Conservation (phyloP, 1,140 invertebrate genomes). For the Bombus waltoni region DNA sequence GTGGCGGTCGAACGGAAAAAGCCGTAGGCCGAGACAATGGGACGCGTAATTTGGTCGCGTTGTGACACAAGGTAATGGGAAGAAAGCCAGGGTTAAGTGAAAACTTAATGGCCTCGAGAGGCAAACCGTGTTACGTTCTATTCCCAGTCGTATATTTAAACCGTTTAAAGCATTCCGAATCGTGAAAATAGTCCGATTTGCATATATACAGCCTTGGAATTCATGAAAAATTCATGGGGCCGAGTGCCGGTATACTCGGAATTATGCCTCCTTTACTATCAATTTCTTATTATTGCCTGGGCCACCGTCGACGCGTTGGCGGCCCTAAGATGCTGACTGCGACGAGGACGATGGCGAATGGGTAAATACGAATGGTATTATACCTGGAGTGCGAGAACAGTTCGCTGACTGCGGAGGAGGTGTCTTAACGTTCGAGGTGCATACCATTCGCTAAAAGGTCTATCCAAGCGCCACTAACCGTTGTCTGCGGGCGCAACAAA, state of each 20-base stretch:
- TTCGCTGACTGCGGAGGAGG: neutral
- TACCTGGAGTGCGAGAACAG: constrained; percentile 19
- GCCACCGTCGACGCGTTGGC: constrained; percentile 33
- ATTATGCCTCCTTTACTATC: constrained; percentile 78
- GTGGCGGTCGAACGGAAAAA: neutral
- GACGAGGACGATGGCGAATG: constrained; percentile 33
- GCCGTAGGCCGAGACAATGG: neutral
- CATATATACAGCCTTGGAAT: constrained; percentile 79
- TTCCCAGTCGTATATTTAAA: constrained; percentile 78
- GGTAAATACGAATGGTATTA: constrained; percentile 59
- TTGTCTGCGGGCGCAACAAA: too few species aligned
- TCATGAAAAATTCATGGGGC: constrained; percentile 80
- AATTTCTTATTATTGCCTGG: constrained; percentile 74
- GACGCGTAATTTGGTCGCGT: constrained; percentile 10
- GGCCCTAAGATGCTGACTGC: constrained; percentile 45
- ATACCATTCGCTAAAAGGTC: constrained; percentile 22
- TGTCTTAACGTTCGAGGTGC: neutral
- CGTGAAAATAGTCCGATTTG: constrained; percentile 79
- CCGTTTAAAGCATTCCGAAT: constrained; percentile 79
- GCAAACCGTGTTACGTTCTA: constrained; percentile 77
- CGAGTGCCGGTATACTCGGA: constrained; percentile 74
- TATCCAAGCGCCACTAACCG: neutral
- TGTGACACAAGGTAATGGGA: constrained; percentile 33
- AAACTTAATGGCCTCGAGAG: constrained; percentile 77
- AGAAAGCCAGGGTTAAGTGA: constrained; percentile 68